Evolutionary conservation across 2,888 invertebrate species (phyloP), one percentile per base, ranked within the genome.

Genomic region (Boloria euphrosyne): DNA sequence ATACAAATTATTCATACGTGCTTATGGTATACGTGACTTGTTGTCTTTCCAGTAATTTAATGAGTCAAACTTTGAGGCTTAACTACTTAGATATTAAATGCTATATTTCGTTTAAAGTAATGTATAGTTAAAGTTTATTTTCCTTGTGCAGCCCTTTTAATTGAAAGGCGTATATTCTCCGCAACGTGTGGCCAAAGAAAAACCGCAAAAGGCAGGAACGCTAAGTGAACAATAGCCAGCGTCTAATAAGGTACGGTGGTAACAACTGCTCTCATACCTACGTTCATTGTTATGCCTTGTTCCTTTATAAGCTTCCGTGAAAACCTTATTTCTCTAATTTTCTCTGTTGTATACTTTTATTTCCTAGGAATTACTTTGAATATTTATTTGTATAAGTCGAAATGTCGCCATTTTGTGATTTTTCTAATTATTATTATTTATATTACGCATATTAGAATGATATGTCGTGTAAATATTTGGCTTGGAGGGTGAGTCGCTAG

Each of bases 81-180:
- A 58, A 50, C 31, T n/a, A 16, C 46, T 46, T 52, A n/a, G 13
- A n/a, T 44, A 46, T 43, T 64, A 64, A 64, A 51, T 43, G 46
- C 44, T 52, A 52, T 31, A 44, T 50, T 58, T 13, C 13, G 44
- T 14, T 38, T 14, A 52, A 27, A 53, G 16, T 13, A 46, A 10
- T 4, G 49, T 22, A 46, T 10, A 38, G 31, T 38, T 38, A 38
- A 38, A 38, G 22, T n/a, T 44, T 64, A 52, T 46, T 58, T 51
- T 31, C 7, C 68, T 63, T 1, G 31, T 1, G 57, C 55, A 62
- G 69, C 78, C 78, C 83, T 80, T 80, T 82, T 85, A 87, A 89
- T 89, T 85, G 85, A 77, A 82, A 76, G 79, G 75, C 74, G 76
- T 71, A 73, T 84, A 84, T 79, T 78, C 76, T 71, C 68, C 75